Evolutionary conservation across 2,888 invertebrate species (phyloP), one percentile per base, ranked within the genome.

Genomic region (Volucella bombylans): DNA sequence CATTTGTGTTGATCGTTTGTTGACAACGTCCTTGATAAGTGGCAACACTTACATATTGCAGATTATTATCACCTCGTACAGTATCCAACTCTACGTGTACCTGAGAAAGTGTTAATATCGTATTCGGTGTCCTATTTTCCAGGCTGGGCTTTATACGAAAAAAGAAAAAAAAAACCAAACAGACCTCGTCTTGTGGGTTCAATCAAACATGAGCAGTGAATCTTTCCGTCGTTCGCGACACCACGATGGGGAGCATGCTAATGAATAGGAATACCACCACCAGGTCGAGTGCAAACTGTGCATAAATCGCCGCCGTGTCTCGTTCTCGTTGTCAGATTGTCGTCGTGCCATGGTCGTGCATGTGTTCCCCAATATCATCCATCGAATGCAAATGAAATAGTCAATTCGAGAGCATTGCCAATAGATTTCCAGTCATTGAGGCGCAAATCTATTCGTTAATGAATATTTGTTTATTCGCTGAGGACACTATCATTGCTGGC

Each of bases 371-470:
- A 52, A 57, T 78, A 61, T 47, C 69, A 65, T 50, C 78, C 73
- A 83, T 83, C 74, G 77, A 54, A 83, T 83, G 83, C 83, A 83
- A 83, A 83, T 83, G 41, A 74, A 73, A 69, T 78, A 31, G 74
- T 59, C n/a, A 47, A 59, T 73, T 52, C 57, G 23, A 10, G 62
- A 55, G 55, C 38, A 69, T 41, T 65, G 61, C 4, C 39, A n/a
- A 67, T 49, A 15, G 38, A 47, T 12, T 14, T 49, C 31, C 12
- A 69, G 55, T 43, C 18, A 45, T 39, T 45, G 47, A 50, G 45
- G 41, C 45, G 64, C 52, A 65, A 71, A 79, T 59, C 47, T 77
- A 77, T 76, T 82, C 67, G 67, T 82, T 76, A 76, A 72, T 77
- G 71, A 76, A 81, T 67, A 74, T 69, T 69, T 69, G 74, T 69